Evolutionary conservation across 2,888 invertebrate genomes (phyloP), one percentile per base, ranked within the genome.

Genomic region (Drosophila birchii): DNA sequence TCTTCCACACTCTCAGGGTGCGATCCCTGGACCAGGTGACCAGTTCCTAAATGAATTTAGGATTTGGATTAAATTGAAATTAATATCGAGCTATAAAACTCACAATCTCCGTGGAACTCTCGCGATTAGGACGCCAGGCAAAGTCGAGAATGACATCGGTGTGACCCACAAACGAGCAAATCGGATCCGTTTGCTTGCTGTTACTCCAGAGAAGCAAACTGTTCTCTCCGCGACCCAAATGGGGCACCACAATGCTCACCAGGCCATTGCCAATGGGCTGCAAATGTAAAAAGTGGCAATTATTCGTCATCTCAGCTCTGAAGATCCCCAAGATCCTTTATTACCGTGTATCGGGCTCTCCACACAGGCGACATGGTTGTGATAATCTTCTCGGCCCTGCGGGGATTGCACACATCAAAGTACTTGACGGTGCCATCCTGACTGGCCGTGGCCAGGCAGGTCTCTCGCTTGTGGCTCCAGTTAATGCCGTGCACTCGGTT

Each of bases 21-120:
- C 98, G 98, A 93, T 99, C 98, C 90, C 97, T 95, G 0, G 98
- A 98, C 98, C 98, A 99, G 3, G 98, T 98, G 0, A 98, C 96
- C 51, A 99, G 93, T 91, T 98, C 97, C 91, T 90, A 11, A 3
- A 45, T 38, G 3, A 20, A 62, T n/a, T 47, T 11, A 20, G 2
- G 0, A 14, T 29, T 5, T 0, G 2, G 0, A 5, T 38, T n/a
- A 11, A 11, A n/a, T 2, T 5, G 3, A 29, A 23, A 57, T 20
- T 5, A 3, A 16, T 1, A 3, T 8, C 18, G 20, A 5, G 0
- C 18, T 18, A 0, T 0, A 5, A 20, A 5, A 75, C 81, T 79
- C 78, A 92, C 92, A 72, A 92, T 91, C 86, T 92, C 92, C 16
- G 81, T 82, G 29, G 87, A 86, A 55, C 92, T 93, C 71, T 93